Percentiles rank a stretch among this genome's conserved stretches.
These are phyloP conservation scores for Eupithecia exiguata DNA, from an alignment of 2,888 invertebrate species.

Conservation along the genomic window DNA sequence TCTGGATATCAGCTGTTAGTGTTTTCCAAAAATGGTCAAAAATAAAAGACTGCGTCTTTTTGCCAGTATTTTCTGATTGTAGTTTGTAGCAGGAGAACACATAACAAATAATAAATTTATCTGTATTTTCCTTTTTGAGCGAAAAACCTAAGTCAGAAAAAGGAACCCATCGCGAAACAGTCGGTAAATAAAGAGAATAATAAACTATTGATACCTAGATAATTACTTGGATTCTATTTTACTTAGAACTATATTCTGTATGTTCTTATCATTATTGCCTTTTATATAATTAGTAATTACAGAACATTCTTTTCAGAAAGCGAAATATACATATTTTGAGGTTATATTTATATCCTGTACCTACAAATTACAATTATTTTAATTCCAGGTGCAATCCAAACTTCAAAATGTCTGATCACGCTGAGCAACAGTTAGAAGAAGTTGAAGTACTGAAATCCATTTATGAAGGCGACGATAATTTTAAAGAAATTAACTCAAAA, in stretches of 20 bases:
- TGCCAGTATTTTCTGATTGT: neutral
- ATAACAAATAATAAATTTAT: neutral
- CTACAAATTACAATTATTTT: neutral
- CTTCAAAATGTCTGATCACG: slow-evolving; percentile 72
- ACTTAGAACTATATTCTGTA: neutral
- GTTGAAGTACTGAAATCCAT: slow-evolving; percentile 95
- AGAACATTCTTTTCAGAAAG: neutral
- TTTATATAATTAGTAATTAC: neutral
- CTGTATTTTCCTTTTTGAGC: too few species aligned
- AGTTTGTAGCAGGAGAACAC: neutral
- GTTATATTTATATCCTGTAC: slow-evolving; percentile 26
- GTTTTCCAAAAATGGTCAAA: too few species aligned
- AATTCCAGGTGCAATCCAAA: slow-evolving; percentile 21
- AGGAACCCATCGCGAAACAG: neutral
- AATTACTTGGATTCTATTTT: neutral
- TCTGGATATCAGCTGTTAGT: too few species aligned
- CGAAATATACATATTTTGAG: neutral
- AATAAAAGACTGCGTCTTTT: too few species aligned
- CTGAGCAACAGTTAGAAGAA: slow-evolving; percentile 93
- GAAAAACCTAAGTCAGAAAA: neutral
- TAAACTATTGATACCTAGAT: neutral
- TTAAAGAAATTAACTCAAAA: slow-evolving; percentile 90
- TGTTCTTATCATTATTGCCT: neutral
- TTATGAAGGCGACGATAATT: slow-evolving; percentile 95
- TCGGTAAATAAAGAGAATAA: neutral